Evolutionary conservation across 2,113 vertebrate species (phyloP).

Genomic region (Labeo catla): DNA sequence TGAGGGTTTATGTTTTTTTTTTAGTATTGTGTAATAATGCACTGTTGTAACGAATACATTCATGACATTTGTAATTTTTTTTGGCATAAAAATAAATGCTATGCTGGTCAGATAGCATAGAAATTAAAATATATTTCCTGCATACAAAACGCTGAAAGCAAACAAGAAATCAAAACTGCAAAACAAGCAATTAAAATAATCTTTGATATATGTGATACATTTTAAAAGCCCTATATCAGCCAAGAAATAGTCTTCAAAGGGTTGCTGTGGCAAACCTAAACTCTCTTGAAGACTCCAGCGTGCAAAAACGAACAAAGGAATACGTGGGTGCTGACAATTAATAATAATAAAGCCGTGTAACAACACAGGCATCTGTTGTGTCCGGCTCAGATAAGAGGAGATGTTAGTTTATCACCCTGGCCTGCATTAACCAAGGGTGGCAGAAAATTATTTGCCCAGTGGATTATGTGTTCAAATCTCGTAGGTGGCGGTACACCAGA

Average conservation of each 20-base stretch:
- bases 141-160: conserved; percentile 53
- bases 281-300: conserved; percentile 60
- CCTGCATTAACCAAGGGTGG: conserved; percentile 64
- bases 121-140: conserved; percentile 33
- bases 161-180: conserved; percentile 10
- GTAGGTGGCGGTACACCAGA: conserved; percentile 36
- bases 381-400: conserved; percentile 66
- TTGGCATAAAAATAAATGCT: conserved; percentile 49
- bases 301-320: conserved; percentile 61
- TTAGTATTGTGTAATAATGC: not conserved
- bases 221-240: conserved; percentile 54
- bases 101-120: conserved; percentile 49
- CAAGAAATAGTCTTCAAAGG: conserved; percentile 51
- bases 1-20: not conserved
- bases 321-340: conserved; percentile 70
- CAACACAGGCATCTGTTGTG: conserved; percentile 59
- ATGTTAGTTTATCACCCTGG: conserved; percentile 63
- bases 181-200: conserved; percentile 57
- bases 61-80: not conserved
- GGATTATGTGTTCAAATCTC: conserved; percentile 66
- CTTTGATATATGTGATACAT: conserved; percentile 48
- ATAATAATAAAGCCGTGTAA: conserved; percentile 64
- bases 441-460: conserved; percentile 67
- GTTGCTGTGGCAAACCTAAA: conserved; percentile 47
- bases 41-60: not conserved